phyloP scores from a whole-genome alignment of 2,797 vertebrate species.

The Acipenser ruthenus region DNA sequence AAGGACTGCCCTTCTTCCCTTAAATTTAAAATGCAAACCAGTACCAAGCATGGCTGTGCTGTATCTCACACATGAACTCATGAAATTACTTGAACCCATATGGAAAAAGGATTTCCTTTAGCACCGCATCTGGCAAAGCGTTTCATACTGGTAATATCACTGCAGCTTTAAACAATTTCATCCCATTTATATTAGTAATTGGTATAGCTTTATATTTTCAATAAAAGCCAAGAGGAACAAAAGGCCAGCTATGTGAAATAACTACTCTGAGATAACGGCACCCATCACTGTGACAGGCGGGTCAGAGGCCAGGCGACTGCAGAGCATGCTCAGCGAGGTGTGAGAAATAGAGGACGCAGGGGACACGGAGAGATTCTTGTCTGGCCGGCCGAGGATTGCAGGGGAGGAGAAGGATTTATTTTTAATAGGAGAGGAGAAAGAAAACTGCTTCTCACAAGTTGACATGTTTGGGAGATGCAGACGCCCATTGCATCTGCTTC shows the following conservation, averaged over 20 bases:
- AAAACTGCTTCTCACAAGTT: constrained; percentile 16
- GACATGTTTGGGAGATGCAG: constrained; percentile 15
- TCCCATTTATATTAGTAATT: constrained; percentile 33
- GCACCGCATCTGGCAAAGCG: no score
- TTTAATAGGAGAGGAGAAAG: constrained; percentile 37
- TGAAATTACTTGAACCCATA: no score
- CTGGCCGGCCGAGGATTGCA: constrained; percentile 49
- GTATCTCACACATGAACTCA: no score
- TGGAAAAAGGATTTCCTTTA: no score
- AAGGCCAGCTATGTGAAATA: constrained; percentile 68
- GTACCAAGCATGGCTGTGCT: no score
- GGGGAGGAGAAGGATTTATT: constrained; percentile 32
- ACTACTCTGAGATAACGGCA: constrained; percentile 69
- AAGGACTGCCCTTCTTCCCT: no score
- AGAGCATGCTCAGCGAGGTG: constrained; percentile 74
- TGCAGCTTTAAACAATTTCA: constrained; percentile 15
- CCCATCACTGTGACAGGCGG: constrained; percentile 79
- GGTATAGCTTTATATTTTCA: constrained; percentile 42
- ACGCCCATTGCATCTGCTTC: no score
- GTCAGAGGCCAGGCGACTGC: constrained; percentile 70
- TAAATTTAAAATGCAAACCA: no score
- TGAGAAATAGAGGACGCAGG: constrained; percentile 74
- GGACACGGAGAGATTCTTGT: constrained; percentile 60
- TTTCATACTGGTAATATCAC: background rate
- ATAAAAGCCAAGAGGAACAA: constrained; percentile 52